These are phyloP conservation scores for Pammene aurita DNA, from an alignment of 2,888 invertebrate genomes.

Conservation along the genomic window DNA sequence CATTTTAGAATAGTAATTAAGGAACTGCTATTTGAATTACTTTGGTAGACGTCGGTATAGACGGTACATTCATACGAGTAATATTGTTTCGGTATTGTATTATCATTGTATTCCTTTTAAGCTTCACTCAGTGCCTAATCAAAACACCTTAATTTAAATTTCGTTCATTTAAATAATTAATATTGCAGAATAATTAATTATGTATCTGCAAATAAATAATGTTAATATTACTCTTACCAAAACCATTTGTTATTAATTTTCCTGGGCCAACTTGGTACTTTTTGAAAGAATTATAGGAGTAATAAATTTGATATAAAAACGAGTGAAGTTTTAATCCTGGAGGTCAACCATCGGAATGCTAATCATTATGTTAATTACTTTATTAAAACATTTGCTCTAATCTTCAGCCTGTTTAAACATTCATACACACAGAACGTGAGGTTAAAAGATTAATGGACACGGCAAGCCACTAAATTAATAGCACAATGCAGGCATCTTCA, in stretches of 20 bases:
- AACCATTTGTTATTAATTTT: constrained; percentile 26
- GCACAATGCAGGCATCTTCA: background rate
- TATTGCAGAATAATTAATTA: constrained; percentile 20
- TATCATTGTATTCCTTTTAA: background rate
- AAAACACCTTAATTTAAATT: constrained; percentile 29
- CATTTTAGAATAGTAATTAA: background rate
- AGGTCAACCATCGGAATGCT: constrained; percentile 34
- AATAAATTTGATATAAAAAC: constrained; percentile 39
- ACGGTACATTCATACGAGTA: too few species aligned
- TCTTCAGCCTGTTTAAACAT: constrained; percentile 12
- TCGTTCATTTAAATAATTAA: constrained; percentile 23
- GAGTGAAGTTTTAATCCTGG: constrained; percentile 35
- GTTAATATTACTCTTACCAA: constrained; percentile 24
- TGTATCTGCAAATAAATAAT: constrained; percentile 28
- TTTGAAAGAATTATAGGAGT: constrained; percentile 39
- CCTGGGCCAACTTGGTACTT: constrained; percentile 29
- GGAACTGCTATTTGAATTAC: background rate
- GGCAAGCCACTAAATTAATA: too few species aligned
- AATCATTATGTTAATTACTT: constrained; percentile 36
- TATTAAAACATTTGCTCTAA: constrained; percentile 12
- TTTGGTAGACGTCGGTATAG: background rate
- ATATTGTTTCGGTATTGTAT: too few species aligned
- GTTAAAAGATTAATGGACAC: background rate
- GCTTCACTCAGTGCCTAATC: constrained; percentile 1
- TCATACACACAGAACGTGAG: constrained; percentile 9